Conservation (phyloP, 2,797 vertebrate species). For the Hippocampus kuda region DNA sequence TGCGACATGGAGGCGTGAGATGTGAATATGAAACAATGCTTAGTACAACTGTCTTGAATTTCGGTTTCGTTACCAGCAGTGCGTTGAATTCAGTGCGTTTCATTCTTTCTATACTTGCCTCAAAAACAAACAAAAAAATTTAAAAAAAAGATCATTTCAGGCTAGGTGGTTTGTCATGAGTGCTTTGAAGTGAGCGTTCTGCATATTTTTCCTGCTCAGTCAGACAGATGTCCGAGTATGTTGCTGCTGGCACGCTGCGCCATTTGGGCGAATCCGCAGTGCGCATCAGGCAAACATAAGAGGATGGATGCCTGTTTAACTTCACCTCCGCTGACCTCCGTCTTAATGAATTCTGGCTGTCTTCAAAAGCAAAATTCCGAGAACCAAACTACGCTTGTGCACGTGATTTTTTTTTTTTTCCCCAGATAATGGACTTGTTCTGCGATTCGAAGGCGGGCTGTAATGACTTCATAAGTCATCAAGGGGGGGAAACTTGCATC, state of each 20-base stretch:
- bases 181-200: slow-evolving; percentile 1
- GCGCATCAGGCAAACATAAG: slow-evolving; percentile 22
- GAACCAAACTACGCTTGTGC: not conserved
- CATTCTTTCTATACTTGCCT: not conserved
- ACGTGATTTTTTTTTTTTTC: not conserved
- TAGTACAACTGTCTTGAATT: not conserved
- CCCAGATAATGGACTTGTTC: not conserved
- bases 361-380: slow-evolving; percentile 25
- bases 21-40: not conserved
- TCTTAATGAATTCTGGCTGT: slow-evolving; percentile 17
- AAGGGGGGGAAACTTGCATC: no score
- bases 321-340: slow-evolving; percentile 31
- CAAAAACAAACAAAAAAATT: not conserved
- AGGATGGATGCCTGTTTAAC: slow-evolving; percentile 32
- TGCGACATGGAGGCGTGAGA: not conserved
- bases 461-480: not conserved
- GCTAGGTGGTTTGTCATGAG: slow-evolving; percentile 1
- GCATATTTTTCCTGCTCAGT: slow-evolving; percentile 1
- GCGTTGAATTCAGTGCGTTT: not conserved
- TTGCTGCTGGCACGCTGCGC: slow-evolving; percentile 31
- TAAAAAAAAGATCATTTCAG: slow-evolving; percentile 1
- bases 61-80: not conserved
- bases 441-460: not conserved
- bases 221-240: slow-evolving; percentile 11
- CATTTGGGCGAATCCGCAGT: slow-evolving; percentile 34